These are phyloP conservation scores for Megamerina dolium DNA, from an alignment of 2,888 invertebrate genomes.

Conservation along the genomic window DNA sequence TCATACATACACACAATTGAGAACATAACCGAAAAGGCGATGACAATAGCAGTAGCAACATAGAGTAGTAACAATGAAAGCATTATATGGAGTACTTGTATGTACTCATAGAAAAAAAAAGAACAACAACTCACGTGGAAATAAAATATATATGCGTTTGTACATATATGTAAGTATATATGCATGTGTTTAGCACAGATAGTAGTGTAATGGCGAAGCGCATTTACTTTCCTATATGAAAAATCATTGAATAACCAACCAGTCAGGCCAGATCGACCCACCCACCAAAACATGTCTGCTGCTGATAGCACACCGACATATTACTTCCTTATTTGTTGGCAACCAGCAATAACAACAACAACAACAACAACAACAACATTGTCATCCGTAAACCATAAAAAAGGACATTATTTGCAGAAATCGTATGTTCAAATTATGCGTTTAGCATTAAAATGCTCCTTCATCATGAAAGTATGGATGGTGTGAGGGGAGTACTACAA, in stretches of 20 bases:
- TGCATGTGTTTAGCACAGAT: no score
- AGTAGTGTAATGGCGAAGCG: no score
- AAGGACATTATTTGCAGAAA: slow-evolving; percentile 31
- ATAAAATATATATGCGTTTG: no score
- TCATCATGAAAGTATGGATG: no score
- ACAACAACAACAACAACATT: not conserved
- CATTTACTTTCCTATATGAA: no score
- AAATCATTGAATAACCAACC: no score
- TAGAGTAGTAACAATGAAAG: not conserved
- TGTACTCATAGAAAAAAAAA: no score
- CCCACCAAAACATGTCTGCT: slow-evolving; percentile 33
- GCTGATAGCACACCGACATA: slow-evolving; percentile 37
- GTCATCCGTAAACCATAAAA: not conserved
- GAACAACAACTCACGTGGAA: slow-evolving; percentile 5
- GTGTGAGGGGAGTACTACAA: slow-evolving; percentile 7
- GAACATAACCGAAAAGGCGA: slow-evolving; percentile 6
- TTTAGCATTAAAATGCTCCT: no score
- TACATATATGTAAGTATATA: no score
- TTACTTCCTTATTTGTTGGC: slow-evolving; percentile 43
- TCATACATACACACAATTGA: slow-evolving; percentile 22
- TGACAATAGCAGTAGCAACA: slow-evolving; percentile 8
- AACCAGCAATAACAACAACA: not conserved
- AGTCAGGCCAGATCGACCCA: no score
- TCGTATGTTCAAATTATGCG: slow-evolving; percentile 28
- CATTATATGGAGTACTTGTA: no score